phyloP scores from a whole-genome alignment of 2,888 invertebrate species.

The Erebia aethiops region DNA sequence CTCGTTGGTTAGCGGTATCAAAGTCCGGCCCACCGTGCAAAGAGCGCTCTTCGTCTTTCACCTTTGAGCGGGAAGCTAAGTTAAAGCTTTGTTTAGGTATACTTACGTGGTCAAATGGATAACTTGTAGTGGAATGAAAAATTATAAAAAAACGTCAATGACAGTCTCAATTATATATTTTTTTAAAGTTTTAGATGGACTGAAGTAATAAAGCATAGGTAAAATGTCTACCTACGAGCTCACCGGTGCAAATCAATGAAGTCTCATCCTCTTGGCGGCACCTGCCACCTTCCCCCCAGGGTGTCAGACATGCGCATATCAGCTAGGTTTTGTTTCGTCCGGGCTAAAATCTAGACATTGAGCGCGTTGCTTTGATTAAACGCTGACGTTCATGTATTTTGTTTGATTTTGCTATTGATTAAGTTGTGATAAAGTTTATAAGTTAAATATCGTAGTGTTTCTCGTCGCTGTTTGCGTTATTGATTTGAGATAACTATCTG shows the following conservation, averaged over 20 bases:
- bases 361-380: conserved; percentile 12
- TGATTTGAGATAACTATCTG: not conserved
- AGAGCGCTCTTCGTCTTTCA: too few relatives aligned
- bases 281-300: not conserved
- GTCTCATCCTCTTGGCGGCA: not conserved
- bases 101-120: too few relatives aligned
- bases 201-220: not conserved
- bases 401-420: not conserved
- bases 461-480: not conserved
- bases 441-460: not conserved
- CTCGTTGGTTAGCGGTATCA: too few relatives aligned
- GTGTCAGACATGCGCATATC: conserved; percentile 31
- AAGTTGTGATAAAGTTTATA: not conserved
- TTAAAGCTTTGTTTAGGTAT: too few relatives aligned
- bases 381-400: conserved; percentile 7
- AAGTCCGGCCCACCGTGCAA: too few relatives aligned
- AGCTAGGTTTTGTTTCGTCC: conserved; percentile 23
- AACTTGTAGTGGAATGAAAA: too few relatives aligned
- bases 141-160: too few relatives aligned
- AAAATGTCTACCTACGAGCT: too few relatives aligned
- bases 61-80: too few relatives aligned
- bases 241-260: not conserved
- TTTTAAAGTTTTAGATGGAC: too few relatives aligned
- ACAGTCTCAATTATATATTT: too few relatives aligned
- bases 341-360: conserved; percentile 31